Evolutionary conservation across 2,888 invertebrate genomes (phyloP), one percentile per base, ranked within the genome.

Genomic region (Lacanobia oleracea): DNA sequence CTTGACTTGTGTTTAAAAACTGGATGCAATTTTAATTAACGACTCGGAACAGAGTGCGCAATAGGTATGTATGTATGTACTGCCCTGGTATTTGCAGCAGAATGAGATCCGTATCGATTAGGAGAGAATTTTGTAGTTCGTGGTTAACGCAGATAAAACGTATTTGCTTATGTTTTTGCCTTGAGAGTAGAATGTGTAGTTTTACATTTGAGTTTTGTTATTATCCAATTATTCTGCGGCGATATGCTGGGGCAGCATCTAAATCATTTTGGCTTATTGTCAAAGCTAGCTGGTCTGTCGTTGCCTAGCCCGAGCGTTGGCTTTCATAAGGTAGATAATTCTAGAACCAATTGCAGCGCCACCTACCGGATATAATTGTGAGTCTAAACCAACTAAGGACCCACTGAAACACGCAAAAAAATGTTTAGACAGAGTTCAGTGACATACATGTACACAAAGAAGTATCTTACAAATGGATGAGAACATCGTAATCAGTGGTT

Each of bases 21-120:
- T 81, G 51, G 72, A 61, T 53, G 73, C 70, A 75, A 78, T 81
- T 79, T 85, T 80, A 82, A 82, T 82, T 84, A 78, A 69, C 76
- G 77, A 71, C 45, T 79, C 66, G 75, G 79, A 83, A 84, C 83
- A 63, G 63, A 53, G 60, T 82, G 72, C 64, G 84, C 84, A 85
- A 86, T 77, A 64, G 1, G 21, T 18, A 18, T 18, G 18, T 56
- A 56, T 56, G n/a, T n/a, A n/a, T n/a, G 56, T 56, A 33, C 18
- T 56, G 56, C 56, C 33, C 67, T 74, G 62, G 77, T 82, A 81
- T 86, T 77, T 57, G 74, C n/a, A 72, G 67, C 60, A 45, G 60
- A 79, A 66, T 79, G 64, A 84, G 84, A 84, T 84, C 67, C 40
- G 40, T 57, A 80, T 69, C 70, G 59, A 54, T 68, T 57, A 64